A percentile compares a stretch with the other conserved stretches of the same genome.
phyloP scores from a whole-genome alignment of 2,888 invertebrate species.

The Drosophila picticornis region DNA sequence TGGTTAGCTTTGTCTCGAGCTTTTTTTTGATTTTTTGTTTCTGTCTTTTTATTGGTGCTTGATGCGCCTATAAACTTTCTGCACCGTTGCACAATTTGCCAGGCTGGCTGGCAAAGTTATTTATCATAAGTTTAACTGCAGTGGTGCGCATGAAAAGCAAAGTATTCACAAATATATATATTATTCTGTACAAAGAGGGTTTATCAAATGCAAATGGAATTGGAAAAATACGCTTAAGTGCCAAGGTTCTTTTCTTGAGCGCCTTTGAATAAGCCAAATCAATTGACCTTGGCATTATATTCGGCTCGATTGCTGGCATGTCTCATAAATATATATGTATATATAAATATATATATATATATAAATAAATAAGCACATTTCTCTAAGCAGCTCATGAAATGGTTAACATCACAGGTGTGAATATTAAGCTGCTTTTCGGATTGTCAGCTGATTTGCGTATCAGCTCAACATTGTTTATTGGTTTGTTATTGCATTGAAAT shows the following conservation, averaged over 20 bases:
- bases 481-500: slow-evolving; percentile 7
- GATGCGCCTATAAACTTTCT: slow-evolving; percentile 65
- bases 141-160: slow-evolving; percentile 28
- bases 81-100: slow-evolving; percentile 50
- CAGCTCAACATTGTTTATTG: slow-evolving; percentile 31
- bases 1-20: slow-evolving; percentile 35
- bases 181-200: neutral
- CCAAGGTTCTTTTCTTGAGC: slow-evolving; percentile 17
- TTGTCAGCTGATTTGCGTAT: slow-evolving; percentile 37
- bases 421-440: slow-evolving; percentile 54
- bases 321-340: neutral
- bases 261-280: slow-evolving; percentile 11
- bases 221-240: slow-evolving; percentile 20
- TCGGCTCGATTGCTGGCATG: slow-evolving; percentile 3
- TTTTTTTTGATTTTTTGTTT: slow-evolving; percentile 8
- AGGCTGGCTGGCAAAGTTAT: slow-evolving; percentile 36
- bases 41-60: slow-evolving; percentile 13
- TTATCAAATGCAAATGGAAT: slow-evolving; percentile 39
- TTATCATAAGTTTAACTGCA: slow-evolving; percentile 56
- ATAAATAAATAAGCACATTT: neutral
- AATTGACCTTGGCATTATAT: slow-evolving; percentile 37
- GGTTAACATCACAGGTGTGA: slow-evolving; percentile 39
- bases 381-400: slow-evolving; percentile 25
- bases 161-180: neutral
- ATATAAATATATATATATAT: neutral